Percentiles rank a stretch among this genome's conserved stretches.
Conservation (phyloP, 2,797 vertebrate species). For the Aldrovandia affinis region DNA sequence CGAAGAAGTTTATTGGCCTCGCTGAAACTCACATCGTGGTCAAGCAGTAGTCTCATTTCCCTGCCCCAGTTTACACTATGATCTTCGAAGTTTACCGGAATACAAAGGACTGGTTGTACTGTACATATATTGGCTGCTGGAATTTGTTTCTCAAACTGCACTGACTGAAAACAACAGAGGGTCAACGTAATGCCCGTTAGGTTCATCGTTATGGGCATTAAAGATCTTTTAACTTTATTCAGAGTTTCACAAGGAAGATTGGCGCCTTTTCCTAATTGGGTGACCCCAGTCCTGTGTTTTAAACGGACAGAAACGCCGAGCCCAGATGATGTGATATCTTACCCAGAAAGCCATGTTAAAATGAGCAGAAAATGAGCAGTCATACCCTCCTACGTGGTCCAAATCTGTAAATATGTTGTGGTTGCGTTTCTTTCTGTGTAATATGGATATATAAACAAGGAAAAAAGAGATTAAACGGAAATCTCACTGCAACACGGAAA, state of each 20-base stretch:
- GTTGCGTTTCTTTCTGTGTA: not conserved
- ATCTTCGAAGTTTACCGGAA: not conserved
- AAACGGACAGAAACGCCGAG: slow-evolving; percentile 45
- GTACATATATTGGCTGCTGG: too few species aligned
- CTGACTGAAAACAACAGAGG: too few species aligned
- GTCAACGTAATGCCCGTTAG: too few species aligned
- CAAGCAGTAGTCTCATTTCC: not conserved
- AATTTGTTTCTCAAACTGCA: too few species aligned
- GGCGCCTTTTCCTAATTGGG: slow-evolving; percentile 1
- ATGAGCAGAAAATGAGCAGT: slow-evolving; percentile 28
- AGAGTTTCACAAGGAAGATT: slow-evolving; percentile 10
- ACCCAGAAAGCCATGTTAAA: not conserved
- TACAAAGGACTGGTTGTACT: too few species aligned
- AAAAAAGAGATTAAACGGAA: not conserved
- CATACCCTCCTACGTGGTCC: not conserved
- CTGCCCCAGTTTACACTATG: not conserved
- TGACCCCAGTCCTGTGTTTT: slow-evolving; percentile 59
- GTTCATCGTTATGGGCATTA: too few species aligned
- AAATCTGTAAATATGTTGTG: not conserved
- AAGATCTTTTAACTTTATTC: slow-evolving; percentile 24
- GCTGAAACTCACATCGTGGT: not conserved
- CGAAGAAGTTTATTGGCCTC: not conserved
- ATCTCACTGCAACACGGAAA: not conserved
- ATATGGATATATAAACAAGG: not conserved
- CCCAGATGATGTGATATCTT: not conserved